A percentile compares a stretch with the other conserved stretches of the same genome.
Conservation (phyloP, 2,888 invertebrate species). For the Conus canariensis region DNA sequence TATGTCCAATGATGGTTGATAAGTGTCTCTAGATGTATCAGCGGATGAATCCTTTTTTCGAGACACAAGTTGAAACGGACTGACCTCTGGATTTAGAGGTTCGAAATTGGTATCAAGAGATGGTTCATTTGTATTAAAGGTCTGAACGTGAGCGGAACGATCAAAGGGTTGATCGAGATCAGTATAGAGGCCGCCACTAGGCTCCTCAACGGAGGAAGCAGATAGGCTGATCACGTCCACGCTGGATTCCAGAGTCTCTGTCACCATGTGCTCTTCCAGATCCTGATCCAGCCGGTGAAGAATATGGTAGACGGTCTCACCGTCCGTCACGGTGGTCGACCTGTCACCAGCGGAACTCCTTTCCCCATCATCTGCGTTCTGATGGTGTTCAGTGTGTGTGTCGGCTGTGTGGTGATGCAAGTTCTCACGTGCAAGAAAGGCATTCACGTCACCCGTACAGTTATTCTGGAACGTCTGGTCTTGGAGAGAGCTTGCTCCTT, state of each 20-base stretch:
- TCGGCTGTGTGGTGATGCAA: too few relatives aligned
- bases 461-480: background rate
- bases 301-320: slow-evolving; percentile 33
- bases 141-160: background rate
- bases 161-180: background rate
- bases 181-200: background rate
- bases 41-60: background rate
- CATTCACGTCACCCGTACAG: too few relatives aligned
- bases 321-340: slow-evolving; percentile 13
- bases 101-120: too few relatives aligned
- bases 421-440: too few relatives aligned
- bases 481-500: too few relatives aligned
- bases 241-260: slow-evolving; percentile 13
- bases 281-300: slow-evolving; percentile 21
- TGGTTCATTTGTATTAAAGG: background rate
- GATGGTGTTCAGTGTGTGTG: background rate
- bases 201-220: background rate
- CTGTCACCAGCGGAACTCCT: background rate
- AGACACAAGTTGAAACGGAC: background rate
- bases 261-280: slow-evolving; percentile 8
- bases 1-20: background rate
- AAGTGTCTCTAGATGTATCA: background rate
- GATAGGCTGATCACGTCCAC: slow-evolving; percentile 3
- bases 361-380: background rate
- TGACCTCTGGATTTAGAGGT: too few relatives aligned